A percentile compares a stretch with the other conserved stretches of the same genome.
phyloP scores from a whole-genome alignment of 2,113 vertebrate genomes.

The Ageneiosus marmoratus region DNA sequence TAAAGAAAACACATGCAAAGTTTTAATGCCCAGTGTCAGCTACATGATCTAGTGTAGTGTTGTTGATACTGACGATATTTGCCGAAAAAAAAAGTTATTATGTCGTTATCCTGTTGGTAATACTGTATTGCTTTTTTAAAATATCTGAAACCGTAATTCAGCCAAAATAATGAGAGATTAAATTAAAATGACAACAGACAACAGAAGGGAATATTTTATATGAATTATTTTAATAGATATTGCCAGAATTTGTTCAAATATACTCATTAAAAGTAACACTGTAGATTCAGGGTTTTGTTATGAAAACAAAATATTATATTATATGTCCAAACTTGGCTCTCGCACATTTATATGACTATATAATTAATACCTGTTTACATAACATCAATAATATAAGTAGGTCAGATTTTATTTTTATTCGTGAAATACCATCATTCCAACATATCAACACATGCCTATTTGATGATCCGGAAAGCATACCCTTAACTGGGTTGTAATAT shows the following conservation, averaged over 20 bases:
- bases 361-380: neutral
- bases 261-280: neutral
- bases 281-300: neutral
- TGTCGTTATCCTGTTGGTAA: neutral
- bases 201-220: neutral
- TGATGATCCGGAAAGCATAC: neutral
- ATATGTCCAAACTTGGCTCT: too few species aligned
- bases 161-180: neutral
- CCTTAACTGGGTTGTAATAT: slow-evolving; percentile 1
- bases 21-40: neutral
- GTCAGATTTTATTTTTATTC: neutral
- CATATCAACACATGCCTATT: neutral
- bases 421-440: neutral
- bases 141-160: neutral
- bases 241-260: neutral
- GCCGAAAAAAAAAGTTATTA: neutral
- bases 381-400: neutral
- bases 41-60: neutral
- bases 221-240: neutral
- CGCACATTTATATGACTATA: neutral
- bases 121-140: neutral
- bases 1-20: neutral
- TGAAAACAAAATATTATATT: too few species aligned
- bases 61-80: neutral
- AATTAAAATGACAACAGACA: neutral